Base-by-base conservation (phyloP, 2,113 vertebrate species). In the Acanthisitta chloris region DNA sequence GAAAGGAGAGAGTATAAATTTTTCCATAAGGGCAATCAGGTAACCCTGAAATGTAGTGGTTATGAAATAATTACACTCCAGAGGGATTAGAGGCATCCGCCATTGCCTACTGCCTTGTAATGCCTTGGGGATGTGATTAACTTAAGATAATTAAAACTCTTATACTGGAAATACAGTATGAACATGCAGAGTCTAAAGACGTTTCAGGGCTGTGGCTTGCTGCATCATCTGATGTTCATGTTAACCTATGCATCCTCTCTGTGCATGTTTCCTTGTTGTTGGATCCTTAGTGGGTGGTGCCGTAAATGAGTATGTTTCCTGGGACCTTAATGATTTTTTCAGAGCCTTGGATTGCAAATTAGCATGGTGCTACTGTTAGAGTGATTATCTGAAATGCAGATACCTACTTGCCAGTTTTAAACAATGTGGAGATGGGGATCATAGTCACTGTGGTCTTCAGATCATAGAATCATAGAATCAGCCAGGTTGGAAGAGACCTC, bases 141-240 rank as follows among this genome's bases (percentile, higher is more conserved):
- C n/a, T 91, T 95, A 85, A 59, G 84, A 92, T 97, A 94, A 98
- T 97, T 96, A 96, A 94, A 86, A 71, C 80, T 93, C 59, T 95
- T 96, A n/a, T 19, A 86, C 36, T 87, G 55, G 61, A 94, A 95
- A 88, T 94, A 73, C 14, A 46, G 46, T 17, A 38, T 52, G 79
- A 90, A 92, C 24, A 43, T 15, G n/a, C 36, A 94, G 90, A 77
- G 12, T 49, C 80, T 92, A 64, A 92, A 77, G 64, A 96, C 81
- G 17, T 57, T 57, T 55, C 34, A n/a, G 67, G 61, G 15, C 67
- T 92, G 24, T 80, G 65, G 38, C 46, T 81, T 4, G 16, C 21
- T 83, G 34, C n/a, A 51, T 31, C 0, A 21, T 66, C 62, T 73
- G 12, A 18, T 58, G 18, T 87, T 77, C 48, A 21, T 43, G 59